Evolutionary conservation across 2,888 invertebrate genomes (phyloP), one percentile per base, ranked within the genome.

Genomic region (Listrodromus nycthemerus): DNA sequence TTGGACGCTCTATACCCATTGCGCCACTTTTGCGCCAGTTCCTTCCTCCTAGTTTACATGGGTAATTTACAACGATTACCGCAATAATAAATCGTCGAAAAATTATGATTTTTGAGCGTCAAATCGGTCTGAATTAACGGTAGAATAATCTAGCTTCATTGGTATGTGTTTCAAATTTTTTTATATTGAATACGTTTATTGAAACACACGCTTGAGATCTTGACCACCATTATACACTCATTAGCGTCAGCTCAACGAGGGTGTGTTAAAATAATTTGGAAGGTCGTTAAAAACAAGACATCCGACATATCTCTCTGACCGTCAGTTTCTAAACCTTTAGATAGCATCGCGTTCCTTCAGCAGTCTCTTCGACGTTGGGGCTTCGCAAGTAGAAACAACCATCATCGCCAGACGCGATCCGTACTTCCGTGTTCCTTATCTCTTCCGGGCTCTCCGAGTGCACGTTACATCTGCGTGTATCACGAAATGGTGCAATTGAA

Each of bases 11-110:
- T 21, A 19, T 50, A 21, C 16, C 13, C 52, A 52, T 21, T 70
- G 13, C 48, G 58, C 24, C 66, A 8, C 55, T 30, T 45, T 61
- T 19, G 37, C 24, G 1, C 10, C 27, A 13, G 30, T 58, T 13
- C 7, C 58, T 16, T 4, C 27, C 24, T 66, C 24, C 58, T 48
- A 48, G 65, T 58, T 55, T 70, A 58, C 66, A 65, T 48, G 30
- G 50, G 13, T 21, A 67, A 33, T 65, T 65, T 50, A 63, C 16
- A 50, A 27, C 16, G 37, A 75, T 33, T 63, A 8, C 8, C 4
- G 63, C 65, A 37, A 65, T 65, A 55, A 24, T 24, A 21, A 10
- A 63, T 75, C 65, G 13, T 6, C 30, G 6, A 5, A 19, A 41
- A 41, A 41, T 13, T 41, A 41, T 41, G 3, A 13, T 13, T 10